A percentile compares a stretch with the other conserved stretches of the same genome.
phyloP scores from a whole-genome alignment of 2,888 invertebrate genomes.

The Tetanocera ferruginea region DNA sequence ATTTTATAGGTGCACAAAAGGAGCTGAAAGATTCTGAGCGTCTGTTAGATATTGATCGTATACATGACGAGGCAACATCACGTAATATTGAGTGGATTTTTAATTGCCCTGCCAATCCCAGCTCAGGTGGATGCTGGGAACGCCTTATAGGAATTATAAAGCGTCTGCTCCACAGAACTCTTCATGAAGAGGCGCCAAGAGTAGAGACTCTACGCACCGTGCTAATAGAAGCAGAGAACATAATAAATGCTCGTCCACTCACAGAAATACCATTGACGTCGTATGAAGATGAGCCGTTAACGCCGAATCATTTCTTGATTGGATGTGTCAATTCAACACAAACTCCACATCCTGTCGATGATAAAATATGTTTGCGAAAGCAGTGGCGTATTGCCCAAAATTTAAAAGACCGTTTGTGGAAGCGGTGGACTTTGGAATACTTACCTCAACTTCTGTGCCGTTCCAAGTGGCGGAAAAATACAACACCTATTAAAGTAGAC shows the following conservation, averaged over 20 bases:
- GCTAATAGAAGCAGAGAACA: too few relatives aligned
- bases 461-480: too few relatives aligned
- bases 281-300: not conserved
- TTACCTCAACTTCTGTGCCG: not conserved
- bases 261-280: not conserved
- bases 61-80: not conserved
- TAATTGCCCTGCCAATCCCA: constrained; percentile 41
- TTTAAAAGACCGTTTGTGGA: too few relatives aligned
- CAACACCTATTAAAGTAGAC: too few relatives aligned
- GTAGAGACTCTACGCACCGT: constrained; percentile 32
- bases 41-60: constrained; percentile 12
- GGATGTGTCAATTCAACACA: not conserved
- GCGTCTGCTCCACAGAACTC: not conserved
- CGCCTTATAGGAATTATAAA: constrained; percentile 28
- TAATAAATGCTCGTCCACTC: too few relatives aligned
- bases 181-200: constrained; percentile 8
- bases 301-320: not conserved
- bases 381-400: not conserved
- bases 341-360: not conserved
- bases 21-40: constrained; percentile 1
- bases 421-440: not conserved
- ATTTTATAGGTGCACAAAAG: constrained; percentile 40
- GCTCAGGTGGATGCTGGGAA: constrained; percentile 51
- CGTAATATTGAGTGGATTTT: constrained; percentile 39
- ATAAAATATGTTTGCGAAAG: not conserved